Base-by-base conservation (phyloP, 2,888 invertebrate species). In the Heliconius sara region DNA sequence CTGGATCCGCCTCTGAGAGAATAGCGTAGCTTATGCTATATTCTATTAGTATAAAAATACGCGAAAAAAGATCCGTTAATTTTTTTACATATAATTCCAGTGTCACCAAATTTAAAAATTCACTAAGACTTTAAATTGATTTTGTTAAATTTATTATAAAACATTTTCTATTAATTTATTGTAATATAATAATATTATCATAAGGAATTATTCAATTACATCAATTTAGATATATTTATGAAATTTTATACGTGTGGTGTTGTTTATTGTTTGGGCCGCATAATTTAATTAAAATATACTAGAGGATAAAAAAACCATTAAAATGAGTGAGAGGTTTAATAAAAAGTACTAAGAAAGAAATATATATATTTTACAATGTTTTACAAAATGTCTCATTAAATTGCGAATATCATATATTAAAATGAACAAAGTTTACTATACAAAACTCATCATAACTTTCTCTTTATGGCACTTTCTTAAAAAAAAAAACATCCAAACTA, bases 21-120 rank as follows among this genome's bases (percentile, higher is more conserved):
- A 76, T 72, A 76, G 82, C 83, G 75, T 65, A 83, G 83, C 83
- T 79, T 83, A 83, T 39, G 70, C 79, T 83, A 83, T 30, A 70
- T 80, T 81, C 52, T 63, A 70, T 79, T 72, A 74, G 83, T 83
- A 83, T 79, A 83, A 83, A 83, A 83, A 83, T 83, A 83, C 70
- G 80, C 82, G 75, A 79, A 82, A 82, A 75, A 39, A 81, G 77
- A 78, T 79, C 65, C 80, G 68, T 78, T 67, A 80, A 75, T 52
- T 74, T 77, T 70, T 78, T 78, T 68, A 71, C 57, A 67, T 52
- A 71, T 34, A 60, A 60, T n/a, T 34, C n/a, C 34, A 73, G 73
- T 34, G 60, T 60, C 57, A 25, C 72, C 71, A 72, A 10, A 27
- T 60, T 73, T 60, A 60, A 60, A 60, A 57, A 39, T 25, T 25